Conservation (phyloP, 2,888 invertebrate species). For the Drosophila robusta region DNA sequence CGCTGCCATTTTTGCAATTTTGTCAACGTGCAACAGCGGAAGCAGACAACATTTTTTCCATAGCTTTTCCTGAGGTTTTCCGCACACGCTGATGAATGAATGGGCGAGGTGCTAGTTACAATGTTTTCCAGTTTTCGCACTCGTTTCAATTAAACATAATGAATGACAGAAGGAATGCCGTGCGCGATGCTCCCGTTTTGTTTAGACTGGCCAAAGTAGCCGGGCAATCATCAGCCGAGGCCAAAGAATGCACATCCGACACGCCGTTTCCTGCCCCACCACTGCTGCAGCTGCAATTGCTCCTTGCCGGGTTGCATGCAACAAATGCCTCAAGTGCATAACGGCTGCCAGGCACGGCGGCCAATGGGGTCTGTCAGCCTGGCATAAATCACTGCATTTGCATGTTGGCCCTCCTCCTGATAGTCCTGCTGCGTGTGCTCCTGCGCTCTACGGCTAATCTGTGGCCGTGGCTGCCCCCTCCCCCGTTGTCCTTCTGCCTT, state of each 20-base stretch:
- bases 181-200: slow-evolving; percentile 38
- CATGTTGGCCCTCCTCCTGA: slow-evolving; percentile 43
- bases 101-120: slow-evolving; percentile 20
- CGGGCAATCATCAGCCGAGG: slow-evolving; percentile 51
- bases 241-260: slow-evolving; percentile 67
- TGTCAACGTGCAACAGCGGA: slow-evolving; percentile 53
- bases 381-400: slow-evolving; percentile 76
- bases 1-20: slow-evolving; percentile 53
- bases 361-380: slow-evolving; percentile 31
- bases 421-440: slow-evolving; percentile 6
- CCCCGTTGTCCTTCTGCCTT: slow-evolving; percentile 34
- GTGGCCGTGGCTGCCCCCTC: slow-evolving; percentile 15
- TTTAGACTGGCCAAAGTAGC: slow-evolving; percentile 32
- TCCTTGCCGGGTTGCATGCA: slow-evolving; percentile 56
- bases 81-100: slow-evolving; percentile 58
- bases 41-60: slow-evolving; percentile 31
- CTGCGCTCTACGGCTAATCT: slow-evolving; percentile 53
- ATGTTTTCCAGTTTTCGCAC: slow-evolving; percentile 23
- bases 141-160: slow-evolving; percentile 63
- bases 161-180: slow-evolving; percentile 54
- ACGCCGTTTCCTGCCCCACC: slow-evolving; percentile 59
- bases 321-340: slow-evolving; percentile 78
- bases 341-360: slow-evolving; percentile 52
- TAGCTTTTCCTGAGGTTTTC: slow-evolving; percentile 30
- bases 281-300: slow-evolving; percentile 8